Evolutionary conservation across 1,140 invertebrate genomes (phyloP).

Genomic region (Cotesia vestalis): DNA sequence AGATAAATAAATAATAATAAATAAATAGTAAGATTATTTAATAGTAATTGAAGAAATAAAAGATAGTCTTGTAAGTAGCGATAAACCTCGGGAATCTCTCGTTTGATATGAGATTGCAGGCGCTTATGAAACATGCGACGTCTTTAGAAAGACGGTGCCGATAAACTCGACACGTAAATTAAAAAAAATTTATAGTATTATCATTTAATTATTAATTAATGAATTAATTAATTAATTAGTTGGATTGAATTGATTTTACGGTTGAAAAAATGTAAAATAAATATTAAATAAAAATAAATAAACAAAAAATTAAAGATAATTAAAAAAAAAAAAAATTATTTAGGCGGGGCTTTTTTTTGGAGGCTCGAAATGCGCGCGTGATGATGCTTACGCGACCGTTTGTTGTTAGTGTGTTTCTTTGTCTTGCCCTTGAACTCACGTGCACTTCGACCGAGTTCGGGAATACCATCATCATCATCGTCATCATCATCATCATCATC

Average conservation of each 20-base stretch:
- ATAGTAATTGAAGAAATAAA: slow-evolving; percentile 1
- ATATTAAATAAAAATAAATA: slow-evolving; percentile 12
- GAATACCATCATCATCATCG: slow-evolving; percentile 71
- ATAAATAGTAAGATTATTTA: slow-evolving; percentile 22
- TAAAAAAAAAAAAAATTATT: slow-evolving; percentile 32
- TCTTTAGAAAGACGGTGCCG: too few species aligned
- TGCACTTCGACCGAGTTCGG: slow-evolving; percentile 74
- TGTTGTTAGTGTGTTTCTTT: slow-evolving; percentile 59
- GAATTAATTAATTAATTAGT: slow-evolving; percentile 11
- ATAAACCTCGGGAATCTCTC: slow-evolving; percentile 12
- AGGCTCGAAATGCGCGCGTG: slow-evolving; percentile 30
- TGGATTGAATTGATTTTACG: too few species aligned
- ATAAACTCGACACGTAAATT: too few species aligned
- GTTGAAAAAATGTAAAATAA: slow-evolving; percentile 21
- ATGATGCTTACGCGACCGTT: slow-evolving; percentile 34
- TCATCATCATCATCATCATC: slow-evolving; percentile 79
- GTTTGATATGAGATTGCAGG: slow-evolving; percentile 9
- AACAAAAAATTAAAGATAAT: neutral
- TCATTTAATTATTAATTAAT: neutral
- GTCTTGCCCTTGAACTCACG: slow-evolving; percentile 82
- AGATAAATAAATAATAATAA: slow-evolving; percentile 27
- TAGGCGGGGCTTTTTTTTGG: slow-evolving; percentile 28
- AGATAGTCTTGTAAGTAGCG: slow-evolving; percentile 5
- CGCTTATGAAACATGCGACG: too few species aligned
- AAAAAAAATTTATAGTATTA: too few species aligned